These are phyloP conservation scores for Monarcha castaneiventris DNA, from an alignment of 2,113 vertebrate genomes.

Conservation along the genomic window DNA sequence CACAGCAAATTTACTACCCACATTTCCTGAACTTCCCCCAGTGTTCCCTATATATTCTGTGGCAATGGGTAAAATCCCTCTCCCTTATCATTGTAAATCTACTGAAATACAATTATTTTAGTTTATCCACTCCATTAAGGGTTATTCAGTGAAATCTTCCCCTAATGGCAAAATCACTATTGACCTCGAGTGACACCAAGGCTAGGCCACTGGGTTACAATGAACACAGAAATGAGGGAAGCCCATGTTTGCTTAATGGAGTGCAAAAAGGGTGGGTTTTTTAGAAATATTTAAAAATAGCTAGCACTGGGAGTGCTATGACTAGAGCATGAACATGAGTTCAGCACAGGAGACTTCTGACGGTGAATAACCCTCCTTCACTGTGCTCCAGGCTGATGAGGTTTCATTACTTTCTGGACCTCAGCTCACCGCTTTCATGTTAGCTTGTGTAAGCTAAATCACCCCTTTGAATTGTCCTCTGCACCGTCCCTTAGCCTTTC, in stretches of 20 bases:
- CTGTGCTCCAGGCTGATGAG: neutral
- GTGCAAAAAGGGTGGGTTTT: neutral
- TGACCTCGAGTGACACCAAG: neutral
- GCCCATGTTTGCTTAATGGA: neutral
- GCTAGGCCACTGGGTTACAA: neutral
- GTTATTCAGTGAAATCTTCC: neutral
- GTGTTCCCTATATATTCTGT: neutral
- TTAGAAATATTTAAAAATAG: neutral
- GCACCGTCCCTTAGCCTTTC: neutral
- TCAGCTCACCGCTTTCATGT: neutral
- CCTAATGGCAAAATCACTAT: neutral
- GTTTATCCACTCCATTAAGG: neutral
- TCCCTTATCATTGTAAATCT: neutral
- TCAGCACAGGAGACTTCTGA: neutral
- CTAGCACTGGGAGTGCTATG: neutral
- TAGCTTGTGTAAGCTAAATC: constrained; percentile 32
- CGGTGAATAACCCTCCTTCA: neutral
- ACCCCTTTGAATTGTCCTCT: constrained; percentile 31
- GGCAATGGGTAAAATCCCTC: neutral
- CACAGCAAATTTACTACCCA: neutral
- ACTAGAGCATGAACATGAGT: neutral
- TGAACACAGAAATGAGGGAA: neutral
- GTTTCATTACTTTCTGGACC: constrained; percentile 8
- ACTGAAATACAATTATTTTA: neutral
- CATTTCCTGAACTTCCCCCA: neutral